A percentile compares a stretch with the other conserved stretches of the same genome.
These are phyloP conservation scores for Alca torda DNA, from an alignment of 2,797 vertebrate species.

Conservation along the genomic window DNA sequence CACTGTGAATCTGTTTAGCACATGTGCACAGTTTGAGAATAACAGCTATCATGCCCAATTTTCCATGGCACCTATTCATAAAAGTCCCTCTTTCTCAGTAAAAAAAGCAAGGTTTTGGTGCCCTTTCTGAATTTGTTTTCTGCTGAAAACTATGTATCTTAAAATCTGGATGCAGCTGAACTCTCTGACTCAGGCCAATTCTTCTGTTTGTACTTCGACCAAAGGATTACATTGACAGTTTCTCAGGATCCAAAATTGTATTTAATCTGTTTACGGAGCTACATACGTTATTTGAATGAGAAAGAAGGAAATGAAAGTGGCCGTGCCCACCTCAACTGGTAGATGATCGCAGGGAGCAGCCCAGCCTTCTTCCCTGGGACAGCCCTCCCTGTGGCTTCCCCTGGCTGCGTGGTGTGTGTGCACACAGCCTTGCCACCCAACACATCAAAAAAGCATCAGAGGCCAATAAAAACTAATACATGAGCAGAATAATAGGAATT, in stretches of 20 bases:
- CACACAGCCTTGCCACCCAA: not conserved
- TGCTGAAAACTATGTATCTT: not conserved
- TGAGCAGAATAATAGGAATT: not conserved
- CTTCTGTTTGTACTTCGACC: not conserved
- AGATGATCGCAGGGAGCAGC: not conserved
- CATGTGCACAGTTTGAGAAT: not conserved
- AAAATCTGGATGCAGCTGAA: not conserved
- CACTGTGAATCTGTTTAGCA: not conserved
- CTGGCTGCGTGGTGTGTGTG: accelerated
- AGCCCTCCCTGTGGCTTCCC: not conserved
- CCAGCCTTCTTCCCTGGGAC: not conserved
- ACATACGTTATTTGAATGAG: not conserved
- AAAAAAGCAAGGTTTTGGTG: not conserved
- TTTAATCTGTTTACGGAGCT: not conserved
- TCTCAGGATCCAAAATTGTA: not conserved
- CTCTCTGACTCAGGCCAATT: not conserved
- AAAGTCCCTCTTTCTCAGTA: not conserved
- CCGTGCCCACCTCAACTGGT: not conserved
- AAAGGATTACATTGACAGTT: not conserved
- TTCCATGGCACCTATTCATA: not conserved
- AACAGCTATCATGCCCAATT: not conserved
- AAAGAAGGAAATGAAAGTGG: slow-evolving; percentile 36
- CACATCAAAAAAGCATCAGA: not conserved
- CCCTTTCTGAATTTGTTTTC: not conserved
- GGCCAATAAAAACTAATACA: not conserved